Percentiles rank a stretch among this genome's conserved stretches.
These are phyloP conservation scores for Synanthedon vespiformis DNA, from an alignment of 2,888 invertebrate genomes.

Conservation along the genomic window DNA sequence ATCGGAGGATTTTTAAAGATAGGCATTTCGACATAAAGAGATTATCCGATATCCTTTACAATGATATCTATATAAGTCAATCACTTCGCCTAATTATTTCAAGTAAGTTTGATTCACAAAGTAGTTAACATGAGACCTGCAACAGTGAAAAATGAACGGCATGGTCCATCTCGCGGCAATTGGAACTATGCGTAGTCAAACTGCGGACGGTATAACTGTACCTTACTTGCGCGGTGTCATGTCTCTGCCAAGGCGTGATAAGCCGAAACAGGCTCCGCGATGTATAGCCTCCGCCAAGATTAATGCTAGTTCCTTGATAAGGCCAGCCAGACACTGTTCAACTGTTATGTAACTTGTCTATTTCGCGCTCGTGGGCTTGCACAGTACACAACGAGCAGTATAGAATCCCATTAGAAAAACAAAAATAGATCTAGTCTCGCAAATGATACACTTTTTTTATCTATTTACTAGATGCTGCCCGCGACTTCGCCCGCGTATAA, in stretches of 20 bases:
- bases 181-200: background rate
- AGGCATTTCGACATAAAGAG: too few species aligned
- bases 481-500: too few species aligned
- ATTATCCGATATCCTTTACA: too few species aligned
- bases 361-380: slow-evolving; percentile 2
- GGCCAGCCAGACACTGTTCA: slow-evolving; percentile 1
- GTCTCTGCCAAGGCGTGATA: slow-evolving; percentile 20
- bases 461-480: too few species aligned
- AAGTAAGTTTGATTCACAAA: background rate
- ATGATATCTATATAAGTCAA: too few species aligned
- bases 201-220: slow-evolving; percentile 18
- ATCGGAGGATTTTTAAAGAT: too few species aligned
- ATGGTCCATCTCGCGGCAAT: background rate
- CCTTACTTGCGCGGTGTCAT: slow-evolving; percentile 16
- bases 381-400: background rate
- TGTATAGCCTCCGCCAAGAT: slow-evolving; percentile 8
- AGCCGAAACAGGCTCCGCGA: slow-evolving; percentile 14
- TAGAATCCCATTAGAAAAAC: background rate
- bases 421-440: too few species aligned
- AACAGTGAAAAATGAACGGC: background rate
- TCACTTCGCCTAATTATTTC: too few species aligned
- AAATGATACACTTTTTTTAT: too few species aligned
- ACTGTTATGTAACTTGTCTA: slow-evolving; percentile 1
- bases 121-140: background rate
- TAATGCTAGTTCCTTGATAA: slow-evolving; percentile 7